A percentile compares a stretch with the other conserved stretches of the same genome.
phyloP scores from a whole-genome alignment of 2,797 vertebrate genomes.

The Manis crassicaudata region DNA sequence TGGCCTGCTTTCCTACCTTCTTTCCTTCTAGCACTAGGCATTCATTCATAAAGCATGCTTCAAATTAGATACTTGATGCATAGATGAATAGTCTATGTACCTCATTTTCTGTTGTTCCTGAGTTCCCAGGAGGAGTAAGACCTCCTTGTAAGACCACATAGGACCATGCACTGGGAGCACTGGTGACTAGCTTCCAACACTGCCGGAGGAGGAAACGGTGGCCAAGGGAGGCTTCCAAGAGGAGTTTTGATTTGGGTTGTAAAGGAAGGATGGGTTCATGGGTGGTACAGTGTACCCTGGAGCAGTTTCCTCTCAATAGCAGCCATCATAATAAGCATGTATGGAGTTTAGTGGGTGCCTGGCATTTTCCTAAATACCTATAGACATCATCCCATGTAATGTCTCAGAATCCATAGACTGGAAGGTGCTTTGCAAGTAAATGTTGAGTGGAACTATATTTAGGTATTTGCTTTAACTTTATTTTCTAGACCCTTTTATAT shows the following conservation, averaged over 20 bases:
- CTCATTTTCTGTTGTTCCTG: neutral
- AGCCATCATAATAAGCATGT: neutral
- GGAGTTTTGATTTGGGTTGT: conserved; percentile 4
- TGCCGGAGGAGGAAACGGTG: neutral
- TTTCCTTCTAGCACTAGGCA: neutral
- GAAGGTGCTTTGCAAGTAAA: neutral
- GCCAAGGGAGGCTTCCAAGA: neutral
- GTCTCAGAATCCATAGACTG: neutral
- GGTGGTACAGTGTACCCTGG: neutral
- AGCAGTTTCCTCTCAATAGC: neutral
- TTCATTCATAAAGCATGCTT: neutral
- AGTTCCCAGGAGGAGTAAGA: neutral
- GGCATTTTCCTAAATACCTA: neutral
- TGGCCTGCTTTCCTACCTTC: neutral
- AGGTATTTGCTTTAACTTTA: neutral
- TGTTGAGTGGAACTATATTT: neutral
- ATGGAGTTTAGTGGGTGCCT: neutral
- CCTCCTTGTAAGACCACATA: neutral
- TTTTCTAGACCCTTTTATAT: neutral
- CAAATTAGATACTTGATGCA: neutral
- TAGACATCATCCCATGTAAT: neutral
- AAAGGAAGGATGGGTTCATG: neutral
- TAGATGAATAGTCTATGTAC: neutral
- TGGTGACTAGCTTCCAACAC: neutral
- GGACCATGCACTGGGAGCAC: neutral